phyloP scores from a whole-genome alignment of 2,113 vertebrate species.

The Geococcyx californianus region DNA sequence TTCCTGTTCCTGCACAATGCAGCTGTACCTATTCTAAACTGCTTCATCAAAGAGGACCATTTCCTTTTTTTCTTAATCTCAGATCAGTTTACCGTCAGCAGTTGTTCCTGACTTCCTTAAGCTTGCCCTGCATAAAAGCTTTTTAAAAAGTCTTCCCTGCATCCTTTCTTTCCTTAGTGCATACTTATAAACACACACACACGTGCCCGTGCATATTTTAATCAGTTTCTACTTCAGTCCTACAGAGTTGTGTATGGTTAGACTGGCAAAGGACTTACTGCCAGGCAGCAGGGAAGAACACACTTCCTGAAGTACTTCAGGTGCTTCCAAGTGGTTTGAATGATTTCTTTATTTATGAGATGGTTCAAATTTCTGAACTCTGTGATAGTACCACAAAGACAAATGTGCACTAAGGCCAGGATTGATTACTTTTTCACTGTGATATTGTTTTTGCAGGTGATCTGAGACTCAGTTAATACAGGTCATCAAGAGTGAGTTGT shows the following conservation, averaged over 20 bases:
- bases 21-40: conserved; percentile 52
- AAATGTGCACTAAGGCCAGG: background rate
- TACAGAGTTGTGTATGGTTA: background rate
- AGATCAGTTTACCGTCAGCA: background rate
- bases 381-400: background rate
- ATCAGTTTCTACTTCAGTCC: background rate
- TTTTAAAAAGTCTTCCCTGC: background rate
- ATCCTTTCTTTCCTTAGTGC: background rate
- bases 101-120: conserved; percentile 32
- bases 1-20: conserved; percentile 41
- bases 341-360: background rate
- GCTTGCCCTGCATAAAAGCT: background rate
- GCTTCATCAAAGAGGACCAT: conserved; percentile 13
- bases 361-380: background rate
- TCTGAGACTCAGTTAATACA: background rate
- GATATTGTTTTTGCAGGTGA: conserved; percentile 2
- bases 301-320: fast-evolving
- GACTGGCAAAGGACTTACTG: background rate
- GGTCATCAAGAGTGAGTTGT: background rate
- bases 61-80: conserved; percentile 46
- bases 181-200: background rate
- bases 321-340: background rate
- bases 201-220: background rate
- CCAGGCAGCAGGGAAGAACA: background rate
- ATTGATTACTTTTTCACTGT: background rate